A percentile compares a stretch with the other conserved stretches of the same genome.
phyloP scores from a whole-genome alignment of 1,140 invertebrate genomes.

The Oscheius sp. region DNA sequence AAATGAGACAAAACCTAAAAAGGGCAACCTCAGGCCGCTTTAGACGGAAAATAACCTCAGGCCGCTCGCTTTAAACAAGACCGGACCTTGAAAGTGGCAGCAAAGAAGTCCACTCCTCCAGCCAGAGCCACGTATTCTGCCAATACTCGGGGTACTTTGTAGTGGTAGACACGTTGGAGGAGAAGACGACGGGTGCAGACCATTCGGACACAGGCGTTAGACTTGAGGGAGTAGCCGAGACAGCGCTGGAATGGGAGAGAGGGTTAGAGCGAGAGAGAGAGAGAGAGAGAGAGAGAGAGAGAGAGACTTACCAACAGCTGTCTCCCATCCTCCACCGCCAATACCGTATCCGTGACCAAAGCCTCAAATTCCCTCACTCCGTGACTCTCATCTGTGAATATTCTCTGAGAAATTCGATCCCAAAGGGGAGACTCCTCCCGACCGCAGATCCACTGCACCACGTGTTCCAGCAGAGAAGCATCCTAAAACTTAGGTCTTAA shows the following conservation, averaged over 20 bases:
- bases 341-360: neutral
- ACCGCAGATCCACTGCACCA: neutral
- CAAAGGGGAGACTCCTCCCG: neutral
- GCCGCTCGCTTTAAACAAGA: too few relatives aligned
- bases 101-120: neutral
- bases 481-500: neutral
- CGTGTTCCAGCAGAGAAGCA: neutral
- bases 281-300: neutral
- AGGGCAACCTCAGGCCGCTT: too few relatives aligned
- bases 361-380: neutral
- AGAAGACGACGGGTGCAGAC: neutral
- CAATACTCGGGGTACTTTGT: neutral
- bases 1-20: neutral
- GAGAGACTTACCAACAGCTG: neutral
- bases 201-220: neutral
- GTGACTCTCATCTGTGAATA: conserved; percentile 6
- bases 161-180: neutral
- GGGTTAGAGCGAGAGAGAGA: neutral
- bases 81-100: neutral
- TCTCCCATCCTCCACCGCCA: neutral
- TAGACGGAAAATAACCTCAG: too few relatives aligned
- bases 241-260: neutral
- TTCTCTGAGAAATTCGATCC: neutral
- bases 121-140: neutral
- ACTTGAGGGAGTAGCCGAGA: neutral